phyloP scores from a whole-genome alignment of 2,113 vertebrate genomes.

The Myrmecobius fasciatus region DNA sequence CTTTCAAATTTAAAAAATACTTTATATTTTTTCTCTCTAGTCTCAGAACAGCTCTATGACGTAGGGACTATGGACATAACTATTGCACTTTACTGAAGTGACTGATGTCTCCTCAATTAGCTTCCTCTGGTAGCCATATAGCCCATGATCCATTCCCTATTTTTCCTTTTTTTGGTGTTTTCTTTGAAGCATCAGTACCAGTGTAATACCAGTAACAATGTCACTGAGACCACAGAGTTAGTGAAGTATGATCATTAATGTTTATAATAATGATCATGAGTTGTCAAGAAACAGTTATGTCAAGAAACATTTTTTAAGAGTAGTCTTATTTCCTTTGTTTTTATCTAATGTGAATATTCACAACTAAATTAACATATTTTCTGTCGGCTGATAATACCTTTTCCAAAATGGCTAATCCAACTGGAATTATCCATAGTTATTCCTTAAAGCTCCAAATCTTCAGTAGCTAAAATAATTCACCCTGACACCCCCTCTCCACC shows the following conservation, averaged over 20 bases:
- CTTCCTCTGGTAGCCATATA: background rate
- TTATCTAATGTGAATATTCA: background rate
- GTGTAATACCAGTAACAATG: background rate
- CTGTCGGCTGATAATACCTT: slow-evolving; percentile 2
- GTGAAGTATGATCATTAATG: background rate
- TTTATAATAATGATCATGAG: background rate
- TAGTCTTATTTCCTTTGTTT: slow-evolving; percentile 32
- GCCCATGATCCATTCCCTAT: background rate
- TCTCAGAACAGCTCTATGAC: background rate
- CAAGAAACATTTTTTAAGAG: slow-evolving; percentile 8
- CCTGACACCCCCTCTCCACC: background rate
- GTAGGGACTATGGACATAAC: background rate
- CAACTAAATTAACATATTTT: background rate
- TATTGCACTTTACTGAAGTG: background rate
- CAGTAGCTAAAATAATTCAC: slow-evolving; percentile 31
- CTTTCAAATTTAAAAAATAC: background rate
- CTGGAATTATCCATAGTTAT: slow-evolving; percentile 18
- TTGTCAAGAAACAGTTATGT: background rate
- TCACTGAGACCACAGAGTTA: background rate
- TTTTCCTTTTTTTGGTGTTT: background rate
- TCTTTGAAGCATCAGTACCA: background rate
- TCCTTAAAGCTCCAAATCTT: slow-evolving; percentile 14
- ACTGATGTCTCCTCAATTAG: background rate
- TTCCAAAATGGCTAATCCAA: background rate
- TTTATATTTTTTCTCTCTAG: background rate